Evolutionary conservation across 2,113 vertebrate genomes (phyloP).

Genomic region (Prochilodus magdalenae): DNA sequence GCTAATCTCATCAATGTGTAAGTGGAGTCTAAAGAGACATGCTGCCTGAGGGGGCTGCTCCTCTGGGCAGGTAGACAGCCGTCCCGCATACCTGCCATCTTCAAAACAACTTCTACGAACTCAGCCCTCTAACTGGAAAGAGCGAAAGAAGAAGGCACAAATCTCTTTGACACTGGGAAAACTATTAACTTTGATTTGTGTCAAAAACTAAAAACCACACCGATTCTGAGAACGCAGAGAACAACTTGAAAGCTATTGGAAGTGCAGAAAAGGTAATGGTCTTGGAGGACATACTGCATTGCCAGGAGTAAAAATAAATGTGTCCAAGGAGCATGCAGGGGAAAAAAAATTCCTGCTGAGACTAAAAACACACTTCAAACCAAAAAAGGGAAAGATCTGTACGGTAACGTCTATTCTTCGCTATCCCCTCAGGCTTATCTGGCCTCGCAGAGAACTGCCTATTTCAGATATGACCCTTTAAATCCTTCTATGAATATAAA

Average conservation of each 20-base stretch:
- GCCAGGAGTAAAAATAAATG: conserved; percentile 35
- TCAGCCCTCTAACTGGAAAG: neutral
- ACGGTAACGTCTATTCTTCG: conserved; percentile 24
- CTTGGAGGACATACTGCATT: conserved; percentile 22
- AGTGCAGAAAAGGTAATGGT: conserved; percentile 41
- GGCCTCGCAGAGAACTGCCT: conserved; percentile 13
- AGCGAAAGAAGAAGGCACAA: neutral
- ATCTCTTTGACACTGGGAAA: conserved; percentile 4
- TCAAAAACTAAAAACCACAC: conserved; percentile 5
- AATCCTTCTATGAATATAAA: conserved; percentile 45
- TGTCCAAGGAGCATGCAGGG: conserved; percentile 16
- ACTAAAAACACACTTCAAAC: conserved; percentile 62
- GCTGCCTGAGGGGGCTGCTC: conserved; percentile 44
- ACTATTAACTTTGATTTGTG: conserved; percentile 32
- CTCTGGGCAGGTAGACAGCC: conserved; percentile 42
- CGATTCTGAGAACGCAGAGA: conserved; percentile 19
- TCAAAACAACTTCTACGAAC: conserved; percentile 10
- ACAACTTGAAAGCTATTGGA: neutral
- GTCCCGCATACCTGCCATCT: conserved; percentile 28
- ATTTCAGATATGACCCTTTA: conserved; percentile 3
- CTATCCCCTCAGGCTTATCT: conserved; percentile 38
- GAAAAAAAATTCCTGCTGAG: conserved; percentile 23
- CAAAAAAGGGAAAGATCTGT: conserved; percentile 73
- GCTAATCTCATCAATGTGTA: conserved; percentile 60
- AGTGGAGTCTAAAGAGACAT: conserved; percentile 56